Base-by-base conservation (phyloP, 2,888 invertebrate species). In the Lottia scabra region DNA sequence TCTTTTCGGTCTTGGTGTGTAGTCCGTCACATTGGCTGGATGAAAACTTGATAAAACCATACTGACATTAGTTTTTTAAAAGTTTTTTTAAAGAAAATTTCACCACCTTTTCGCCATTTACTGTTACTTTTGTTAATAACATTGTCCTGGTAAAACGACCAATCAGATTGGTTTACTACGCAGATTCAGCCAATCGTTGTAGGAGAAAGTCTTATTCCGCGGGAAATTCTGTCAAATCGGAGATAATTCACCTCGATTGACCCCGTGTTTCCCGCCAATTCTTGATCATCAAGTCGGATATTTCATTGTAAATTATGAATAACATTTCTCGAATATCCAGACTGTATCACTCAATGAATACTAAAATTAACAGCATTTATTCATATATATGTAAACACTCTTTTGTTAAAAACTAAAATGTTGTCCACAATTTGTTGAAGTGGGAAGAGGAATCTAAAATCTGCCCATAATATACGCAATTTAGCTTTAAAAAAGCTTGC, bases 1-100 rank as follows among this genome's bases (percentile, higher is more conserved):
- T 23, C 84, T 70, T 65, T 81, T 76, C 19, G 81, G 80, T 74
- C 84, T 75, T 10, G 75, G 45, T 63, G 62, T 19, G 27, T 74
- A 72, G 68, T 78, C 75, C 30, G 73, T 43, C n/a, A 72, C 65
- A 23, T 77, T 72, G 15, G 75, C 65, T 13, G 43, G 23, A 19
- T 12, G 56, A 23, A 56, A 5, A 23, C 56, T 56, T 2, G 56
- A 23, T 23, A 56, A 3, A 56, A 56, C 56, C 56, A 56, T 56
- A 12, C 8, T 56, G 56, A 56, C 56, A 56, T 8, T 10, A 38
- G 38, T 6, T 38, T 38, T 10, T 38, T 38, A 38, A 6, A 38
- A 38, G 30, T 38, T 38, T 38, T 38, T 38, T 38, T 8, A 38
- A 38, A 56, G 19, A 56, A 56, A 23, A 23, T 56, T 56, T 56